Conservation (phyloP, 2,113 vertebrate species). For the Callipepla squamata region DNA sequence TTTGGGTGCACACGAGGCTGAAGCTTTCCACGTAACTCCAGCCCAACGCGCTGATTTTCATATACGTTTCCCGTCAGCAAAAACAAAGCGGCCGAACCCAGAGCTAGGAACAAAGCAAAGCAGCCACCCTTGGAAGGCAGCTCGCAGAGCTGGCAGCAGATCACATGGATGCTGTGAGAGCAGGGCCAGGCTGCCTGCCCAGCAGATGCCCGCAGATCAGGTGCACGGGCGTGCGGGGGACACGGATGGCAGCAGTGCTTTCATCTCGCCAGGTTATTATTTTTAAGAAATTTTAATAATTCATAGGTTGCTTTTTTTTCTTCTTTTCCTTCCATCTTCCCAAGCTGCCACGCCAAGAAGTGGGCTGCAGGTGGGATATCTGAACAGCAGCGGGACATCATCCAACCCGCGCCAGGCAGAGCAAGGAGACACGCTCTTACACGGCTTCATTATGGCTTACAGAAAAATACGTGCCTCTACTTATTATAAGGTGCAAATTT, state of each 20-base stretch:
- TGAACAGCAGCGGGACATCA: neutral
- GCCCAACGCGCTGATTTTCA: neutral
- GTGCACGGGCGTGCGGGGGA: neutral
- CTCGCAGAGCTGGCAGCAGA: conserved; percentile 32
- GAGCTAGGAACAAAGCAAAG: neutral
- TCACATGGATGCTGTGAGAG: conserved; percentile 19
- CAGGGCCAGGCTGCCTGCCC: neutral
- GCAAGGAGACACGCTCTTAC: neutral
- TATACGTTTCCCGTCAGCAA: neutral
- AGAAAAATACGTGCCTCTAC: neutral
- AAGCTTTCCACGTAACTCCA: neutral
- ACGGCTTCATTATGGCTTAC: neutral
- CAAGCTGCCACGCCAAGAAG: neutral
- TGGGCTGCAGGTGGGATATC: neutral
- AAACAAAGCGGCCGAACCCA: neutral
- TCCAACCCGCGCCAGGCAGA: neutral
- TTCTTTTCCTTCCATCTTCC: accelerated
- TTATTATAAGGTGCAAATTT: neutral
- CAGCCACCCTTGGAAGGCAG: neutral
- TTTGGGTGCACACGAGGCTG: neutral
- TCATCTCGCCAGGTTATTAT: neutral
- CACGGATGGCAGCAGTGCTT: neutral
- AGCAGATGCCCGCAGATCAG: conserved; percentile 37
- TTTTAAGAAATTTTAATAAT: neutral
- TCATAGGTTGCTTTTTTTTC: accelerated